phyloP scores from a whole-genome alignment of 2,888 invertebrate species.

The Hirtodrosophila duncani region DNA sequence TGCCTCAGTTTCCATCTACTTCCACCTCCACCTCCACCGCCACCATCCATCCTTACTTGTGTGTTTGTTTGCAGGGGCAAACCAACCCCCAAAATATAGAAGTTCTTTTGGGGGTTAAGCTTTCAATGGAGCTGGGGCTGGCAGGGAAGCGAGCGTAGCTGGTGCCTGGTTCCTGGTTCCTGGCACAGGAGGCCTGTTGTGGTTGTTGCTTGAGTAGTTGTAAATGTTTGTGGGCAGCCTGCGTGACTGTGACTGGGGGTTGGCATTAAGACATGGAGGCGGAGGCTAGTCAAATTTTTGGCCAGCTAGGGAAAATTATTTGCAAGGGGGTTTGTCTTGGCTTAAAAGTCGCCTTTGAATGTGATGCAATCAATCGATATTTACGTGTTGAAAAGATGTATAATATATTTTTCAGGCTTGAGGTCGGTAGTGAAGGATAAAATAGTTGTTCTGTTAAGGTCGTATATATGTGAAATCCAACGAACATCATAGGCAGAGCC shows the following conservation, averaged over 20 bases:
- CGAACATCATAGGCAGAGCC: no score
- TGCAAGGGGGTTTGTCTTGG: no score
- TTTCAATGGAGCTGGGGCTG: conserved; percentile 15
- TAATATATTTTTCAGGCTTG: no score
- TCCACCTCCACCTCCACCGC: not conserved
- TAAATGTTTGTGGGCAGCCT: conserved; percentile 18
- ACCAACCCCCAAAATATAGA: conserved; percentile 50
- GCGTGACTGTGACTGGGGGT: conserved; percentile 7
- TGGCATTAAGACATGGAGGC: not conserved
- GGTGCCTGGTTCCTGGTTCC: conserved; percentile 3
- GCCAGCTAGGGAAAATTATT: no score
- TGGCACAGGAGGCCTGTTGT: no score
- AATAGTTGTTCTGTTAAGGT: no score
- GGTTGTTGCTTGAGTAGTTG: conserved; percentile 38
- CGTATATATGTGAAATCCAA: no score
- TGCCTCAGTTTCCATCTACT: not conserved
- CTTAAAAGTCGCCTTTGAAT: no score
- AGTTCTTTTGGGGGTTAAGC: not conserved
- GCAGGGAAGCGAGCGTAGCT: conserved; percentile 8
- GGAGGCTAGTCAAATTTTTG: no score
- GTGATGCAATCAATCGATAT: no score
- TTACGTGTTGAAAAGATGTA: no score
- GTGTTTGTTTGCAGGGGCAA: conserved; percentile 33
- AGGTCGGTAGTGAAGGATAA: no score
- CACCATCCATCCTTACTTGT: conserved; percentile 5